Evolutionary conservation across 2,797 vertebrate species (phyloP).

Genomic region (Pampus argenteus): DNA sequence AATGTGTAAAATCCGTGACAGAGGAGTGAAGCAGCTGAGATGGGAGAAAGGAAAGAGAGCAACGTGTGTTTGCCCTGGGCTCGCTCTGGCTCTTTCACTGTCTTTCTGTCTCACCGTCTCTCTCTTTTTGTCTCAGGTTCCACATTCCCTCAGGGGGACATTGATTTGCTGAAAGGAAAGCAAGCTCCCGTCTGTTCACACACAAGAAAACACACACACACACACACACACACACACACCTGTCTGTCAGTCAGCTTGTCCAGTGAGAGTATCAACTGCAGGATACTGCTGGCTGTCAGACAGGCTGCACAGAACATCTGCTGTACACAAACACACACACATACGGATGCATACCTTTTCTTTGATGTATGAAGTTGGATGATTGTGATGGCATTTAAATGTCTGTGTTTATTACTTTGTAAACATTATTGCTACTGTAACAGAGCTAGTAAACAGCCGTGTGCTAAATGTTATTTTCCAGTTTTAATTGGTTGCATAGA

Average conservation of each 20-base stretch:
- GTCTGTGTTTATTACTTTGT: slow-evolving; percentile 43
- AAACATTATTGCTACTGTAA: slow-evolving; percentile 22
- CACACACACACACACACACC: slow-evolving; percentile 24
- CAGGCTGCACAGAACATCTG: slow-evolving; percentile 73
- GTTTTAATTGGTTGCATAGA: slow-evolving; percentile 2
- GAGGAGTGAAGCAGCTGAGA: slow-evolving; percentile 26
- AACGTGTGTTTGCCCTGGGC: slow-evolving; percentile 69
- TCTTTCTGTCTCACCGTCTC: slow-evolving; percentile 53
- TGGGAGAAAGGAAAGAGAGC: slow-evolving; percentile 48
- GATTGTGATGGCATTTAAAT: slow-evolving; percentile 57
- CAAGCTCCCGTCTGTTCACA: slow-evolving; percentile 63
- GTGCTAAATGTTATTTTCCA: slow-evolving; percentile 19
- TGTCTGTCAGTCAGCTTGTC: slow-evolving; percentile 72
- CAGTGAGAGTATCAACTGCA: slow-evolving; percentile 70
- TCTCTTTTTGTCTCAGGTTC: slow-evolving; percentile 71
- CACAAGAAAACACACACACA: not conserved
- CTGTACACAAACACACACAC: slow-evolving; percentile 30
- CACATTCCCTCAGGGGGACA: slow-evolving; percentile 75
- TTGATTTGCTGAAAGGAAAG: slow-evolving; percentile 78
- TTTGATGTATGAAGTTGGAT: slow-evolving; percentile 63
- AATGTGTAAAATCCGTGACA: slow-evolving; percentile 35
- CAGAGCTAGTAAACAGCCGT: slow-evolving; percentile 19
- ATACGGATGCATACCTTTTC: slow-evolving; percentile 30
- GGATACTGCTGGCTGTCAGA: slow-evolving; percentile 67
- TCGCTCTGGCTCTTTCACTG: slow-evolving; percentile 44